Evolutionary conservation across 2,113 vertebrate species (phyloP).

Genomic region (Romanogobio albipinnatus): DNA sequence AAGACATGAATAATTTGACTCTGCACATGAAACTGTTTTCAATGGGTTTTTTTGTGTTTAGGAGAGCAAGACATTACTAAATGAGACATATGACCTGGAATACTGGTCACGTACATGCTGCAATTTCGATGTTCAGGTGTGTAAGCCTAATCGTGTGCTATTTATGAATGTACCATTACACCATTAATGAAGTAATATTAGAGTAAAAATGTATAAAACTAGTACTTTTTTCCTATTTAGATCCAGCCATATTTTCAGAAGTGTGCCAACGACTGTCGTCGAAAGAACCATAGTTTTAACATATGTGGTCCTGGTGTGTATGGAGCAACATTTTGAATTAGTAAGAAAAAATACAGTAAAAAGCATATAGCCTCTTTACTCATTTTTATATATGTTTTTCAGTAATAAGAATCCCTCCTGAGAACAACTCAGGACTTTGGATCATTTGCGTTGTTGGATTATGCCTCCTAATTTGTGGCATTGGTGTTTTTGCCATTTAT

Average conservation of each 20-base stretch:
- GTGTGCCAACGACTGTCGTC: conserved; percentile 72
- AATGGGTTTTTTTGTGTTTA: conserved; percentile 45
- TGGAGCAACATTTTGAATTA: neutral
- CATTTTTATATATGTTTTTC: neutral
- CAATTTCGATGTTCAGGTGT: conserved; percentile 67
- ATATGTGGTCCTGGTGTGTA: conserved; percentile 58
- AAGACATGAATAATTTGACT: neutral
- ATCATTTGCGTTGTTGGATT: conserved; percentile 9
- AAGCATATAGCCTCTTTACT: neutral
- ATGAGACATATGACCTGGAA: conserved; percentile 59
- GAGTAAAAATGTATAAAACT: no score
- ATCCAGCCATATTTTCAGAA: conserved; percentile 70
- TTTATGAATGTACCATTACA: no score
- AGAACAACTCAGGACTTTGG: conserved; percentile 12
- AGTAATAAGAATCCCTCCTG: neutral
- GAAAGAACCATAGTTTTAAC: neutral
- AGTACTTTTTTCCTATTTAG: conserved; percentile 59
- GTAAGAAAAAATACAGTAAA: neutral
- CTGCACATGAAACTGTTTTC: neutral
- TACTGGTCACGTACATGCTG: conserved; percentile 68
- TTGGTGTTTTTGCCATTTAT: conserved; percentile 30
- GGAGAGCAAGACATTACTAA: conserved; percentile 56
- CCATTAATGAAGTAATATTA: neutral
- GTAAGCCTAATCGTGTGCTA: neutral
- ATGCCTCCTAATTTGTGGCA: conserved; percentile 31